Evolutionary conservation across 2,888 invertebrate species (phyloP).

Genomic region (Argyresthia goedartella): DNA sequence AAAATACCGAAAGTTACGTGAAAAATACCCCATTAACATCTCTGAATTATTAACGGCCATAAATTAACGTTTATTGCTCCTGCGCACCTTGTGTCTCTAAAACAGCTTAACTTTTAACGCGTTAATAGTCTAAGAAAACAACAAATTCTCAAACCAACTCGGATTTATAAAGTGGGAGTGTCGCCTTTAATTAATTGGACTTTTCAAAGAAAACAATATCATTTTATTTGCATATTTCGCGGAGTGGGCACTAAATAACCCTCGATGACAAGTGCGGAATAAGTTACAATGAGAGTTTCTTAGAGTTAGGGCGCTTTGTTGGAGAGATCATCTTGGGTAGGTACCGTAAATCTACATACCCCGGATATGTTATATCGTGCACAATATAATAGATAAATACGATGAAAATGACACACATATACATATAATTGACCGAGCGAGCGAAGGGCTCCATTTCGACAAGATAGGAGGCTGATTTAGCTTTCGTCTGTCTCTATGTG

Average conservation of each 20-base stretch:
- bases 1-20: constrained; percentile 4
- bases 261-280: constrained; percentile 34
- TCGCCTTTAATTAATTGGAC: constrained; percentile 67
- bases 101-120: constrained; percentile 3
- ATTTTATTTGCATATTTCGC: constrained; percentile 62
- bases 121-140: constrained; percentile 4
- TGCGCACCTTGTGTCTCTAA: constrained; percentile 3
- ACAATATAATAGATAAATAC: no score
- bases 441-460: no score
- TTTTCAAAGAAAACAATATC: constrained; percentile 69
- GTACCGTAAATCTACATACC: no score
- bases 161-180: constrained; percentile 45
- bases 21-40: constrained; percentile 7
- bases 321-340: background rate
- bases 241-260: constrained; percentile 27
- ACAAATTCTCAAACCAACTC: constrained; percentile 2
- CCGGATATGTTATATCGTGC: no score
- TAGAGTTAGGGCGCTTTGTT: background rate
- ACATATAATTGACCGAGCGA: no score
- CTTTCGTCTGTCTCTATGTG: no score
- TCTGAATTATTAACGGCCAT: constrained; percentile 5
- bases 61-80: constrained; percentile 4
- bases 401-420: no score
- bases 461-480: no score
- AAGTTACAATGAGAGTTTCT: constrained; percentile 5